Base-by-base conservation (phyloP, 2,113 vertebrate species). In the Capricornis sumatraensis region DNA sequence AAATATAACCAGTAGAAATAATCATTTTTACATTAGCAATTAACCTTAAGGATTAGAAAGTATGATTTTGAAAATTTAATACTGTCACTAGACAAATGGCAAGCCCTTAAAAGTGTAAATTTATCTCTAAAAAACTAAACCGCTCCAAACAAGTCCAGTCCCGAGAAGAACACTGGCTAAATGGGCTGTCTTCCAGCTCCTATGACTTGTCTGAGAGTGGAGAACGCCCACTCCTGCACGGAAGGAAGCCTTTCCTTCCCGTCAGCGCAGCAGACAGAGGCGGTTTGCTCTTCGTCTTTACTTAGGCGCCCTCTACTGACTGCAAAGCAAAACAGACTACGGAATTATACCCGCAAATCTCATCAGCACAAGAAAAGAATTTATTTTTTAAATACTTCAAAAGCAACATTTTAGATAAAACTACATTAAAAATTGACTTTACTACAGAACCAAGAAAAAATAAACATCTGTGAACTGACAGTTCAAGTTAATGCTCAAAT, bases 221-320 rank as follows among this genome's bases (percentile, higher is more conserved):
- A 53, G 30, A 82, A 53, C 50, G 14, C 50, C 79, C 79, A 36
- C 50, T n/a, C 19, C 79, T 53, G 33, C 33, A 53, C 33, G 14
- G 6, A 25, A 52, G 78, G 78, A 81, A 81, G 33, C 45, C 47
- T 25, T 28, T 76, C 12, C 76, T 81, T 6, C 47, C 5, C 5
- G 1, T 50, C 11, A 21, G 6, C n/a, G 52, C 62, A 78, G 36
- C 40, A 76, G 6, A 4, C 3, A n/a, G 10, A 87, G 8, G 17
- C 47, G 30, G 19, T 64, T 43, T 87, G 67, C 55, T 53, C 76
- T 95, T 96, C 50, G 83, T 76, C 83, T 92, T 95, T 96, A 81
- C 58, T 23, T 30, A 87, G 53, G 95, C 76, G 96, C 95, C 96
- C 95, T 97, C 98, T 96, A 94, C 94, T 92, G 95, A 87, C 87